Evolutionary conservation across 2,797 vertebrate species (phyloP).

Genomic region (Spea hammondii): DNA sequence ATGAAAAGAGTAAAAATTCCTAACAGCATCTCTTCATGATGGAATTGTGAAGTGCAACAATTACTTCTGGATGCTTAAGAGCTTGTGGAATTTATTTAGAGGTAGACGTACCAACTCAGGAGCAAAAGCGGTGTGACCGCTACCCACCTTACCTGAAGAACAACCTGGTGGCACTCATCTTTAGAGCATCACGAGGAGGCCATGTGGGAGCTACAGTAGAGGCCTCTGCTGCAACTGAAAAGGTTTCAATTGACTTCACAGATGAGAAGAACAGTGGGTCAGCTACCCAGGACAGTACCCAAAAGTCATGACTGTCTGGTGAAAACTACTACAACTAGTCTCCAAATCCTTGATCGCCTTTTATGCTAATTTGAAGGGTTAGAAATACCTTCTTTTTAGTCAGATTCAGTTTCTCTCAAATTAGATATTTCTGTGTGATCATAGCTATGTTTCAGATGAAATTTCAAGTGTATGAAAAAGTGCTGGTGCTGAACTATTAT

Average conservation of each 20-base stretch:
- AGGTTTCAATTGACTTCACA: too few species aligned
- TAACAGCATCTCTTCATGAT: background rate
- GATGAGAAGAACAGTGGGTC: too few species aligned
- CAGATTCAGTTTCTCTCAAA: background rate
- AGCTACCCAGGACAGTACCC: too few species aligned
- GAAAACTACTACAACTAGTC: background rate
- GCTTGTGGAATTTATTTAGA: background rate
- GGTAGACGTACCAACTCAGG: too few species aligned
- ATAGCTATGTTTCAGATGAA: background rate
- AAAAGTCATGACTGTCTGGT: too few species aligned
- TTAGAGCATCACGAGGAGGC: too few species aligned
- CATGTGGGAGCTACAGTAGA: too few species aligned
- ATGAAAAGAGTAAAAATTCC: too few species aligned
- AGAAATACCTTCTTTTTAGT: background rate
- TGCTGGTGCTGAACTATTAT: background rate
- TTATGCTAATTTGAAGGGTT: background rate
- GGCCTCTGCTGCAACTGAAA: too few species aligned
- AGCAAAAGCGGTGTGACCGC: too few species aligned
- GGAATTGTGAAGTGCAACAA: background rate
- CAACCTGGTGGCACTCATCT: too few species aligned
- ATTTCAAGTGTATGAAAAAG: slow-evolving; percentile 1
- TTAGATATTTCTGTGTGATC: background rate
- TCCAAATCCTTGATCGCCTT: background rate
- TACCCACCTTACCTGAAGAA: too few species aligned
- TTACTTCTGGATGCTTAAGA: background rate